Evolutionary conservation across 2,797 vertebrate species (phyloP).

Genomic region (Chelon auratus): DNA sequence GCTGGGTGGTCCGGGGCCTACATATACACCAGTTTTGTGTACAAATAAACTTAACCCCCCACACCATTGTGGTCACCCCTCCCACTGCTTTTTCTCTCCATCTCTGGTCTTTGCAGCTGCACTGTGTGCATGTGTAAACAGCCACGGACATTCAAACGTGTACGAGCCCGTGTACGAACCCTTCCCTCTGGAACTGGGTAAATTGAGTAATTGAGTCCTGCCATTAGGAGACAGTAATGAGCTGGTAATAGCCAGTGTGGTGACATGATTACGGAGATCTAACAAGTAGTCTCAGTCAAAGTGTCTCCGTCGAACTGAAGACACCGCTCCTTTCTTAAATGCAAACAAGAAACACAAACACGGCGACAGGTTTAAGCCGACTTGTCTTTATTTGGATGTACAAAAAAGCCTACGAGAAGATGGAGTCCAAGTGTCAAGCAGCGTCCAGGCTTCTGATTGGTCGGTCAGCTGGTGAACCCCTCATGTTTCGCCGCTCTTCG

Average conservation of each 20-base stretch:
- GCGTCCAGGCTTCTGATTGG: conserved; percentile 37
- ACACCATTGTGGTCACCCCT: conserved; percentile 79
- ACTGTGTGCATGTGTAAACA: conserved; percentile 68
- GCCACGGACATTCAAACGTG: conserved; percentile 56
- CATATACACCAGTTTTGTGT: conserved; percentile 85
- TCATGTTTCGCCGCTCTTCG: conserved; percentile 40
- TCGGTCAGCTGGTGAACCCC: conserved; percentile 23
- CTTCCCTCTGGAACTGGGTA: conserved; percentile 35
- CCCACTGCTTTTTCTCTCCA: conserved; percentile 68
- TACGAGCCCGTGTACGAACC: conserved; percentile 14
- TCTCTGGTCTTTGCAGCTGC: conserved; percentile 75
- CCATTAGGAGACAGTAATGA: conserved; percentile 45
- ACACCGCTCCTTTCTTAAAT: not conserved
- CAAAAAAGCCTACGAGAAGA: conserved; percentile 53
- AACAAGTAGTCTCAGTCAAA: not conserved
- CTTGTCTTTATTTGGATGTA: conserved; percentile 80
- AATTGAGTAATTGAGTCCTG: conserved; percentile 46
- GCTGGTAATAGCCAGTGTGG: conserved; percentile 43
- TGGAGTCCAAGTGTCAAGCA: conserved; percentile 18
- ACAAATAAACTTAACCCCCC: conserved; percentile 88
- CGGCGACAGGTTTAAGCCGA: conserved; percentile 64
- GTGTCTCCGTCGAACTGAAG: conserved; percentile 2
- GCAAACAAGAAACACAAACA: conserved; percentile 7
- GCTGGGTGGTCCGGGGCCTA: conserved; percentile 80
- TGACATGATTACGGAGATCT: conserved; percentile 28